Evolutionary conservation across 2,888 invertebrate species (phyloP), one percentile per base, ranked within the genome.

Genomic region (Nomada ferruginata): DNA sequence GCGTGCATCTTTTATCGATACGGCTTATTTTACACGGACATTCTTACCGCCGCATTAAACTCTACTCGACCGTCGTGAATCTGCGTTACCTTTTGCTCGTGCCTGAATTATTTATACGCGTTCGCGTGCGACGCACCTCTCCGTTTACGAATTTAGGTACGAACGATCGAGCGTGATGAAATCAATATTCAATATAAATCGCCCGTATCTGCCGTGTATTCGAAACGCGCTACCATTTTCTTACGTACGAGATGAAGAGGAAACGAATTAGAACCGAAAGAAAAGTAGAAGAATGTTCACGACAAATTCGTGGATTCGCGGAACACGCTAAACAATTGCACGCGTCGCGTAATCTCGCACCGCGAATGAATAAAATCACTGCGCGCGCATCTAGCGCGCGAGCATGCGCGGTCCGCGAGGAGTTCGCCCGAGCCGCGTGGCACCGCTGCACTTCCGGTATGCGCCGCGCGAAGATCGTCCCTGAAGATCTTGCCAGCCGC

Each of bases 401-500:
- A 20, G 20, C 20, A 26, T 10, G 26, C 10, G 11, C 23, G 26
- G n/a, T 57, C 3, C 57, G 57, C 57, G 57, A 13, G 23, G 23
- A 26, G 26, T 11, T 26, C 57, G 57, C 57, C 20, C 57, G 13
- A 61, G 18, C 70, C 72, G 69, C 68, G 63, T 60, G 64, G 64
- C 53, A 60, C 20, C 78, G 73, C 64, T 70, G 60, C 66, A 59
- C 65, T 75, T 76, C 75, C 78, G 68, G 64, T 57, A 42, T 66
- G 69, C 83, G 53, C 10, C 86, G 79, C 76, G 83, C 78, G 74
- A 85, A 85, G 85, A 85, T 84, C 81, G 74, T 61, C 81, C 63
- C 65, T 69, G 84, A 84, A 84, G 81, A 85, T 82, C 15, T 36
- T 65, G 53, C 55, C 57, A 75, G 52, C 73, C 50, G 44, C 76